phyloP scores from a whole-genome alignment of 2,113 vertebrate species.

The human (Homo sapiens) region GRCh38 chr19:35949001-35949500 shows the following conservation, averaged over 20 bases:
- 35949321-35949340: background rate
- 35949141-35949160: background rate
- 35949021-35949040: too few relatives aligned
- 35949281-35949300: background rate
- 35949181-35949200: background rate
- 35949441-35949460: background rate
- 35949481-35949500: background rate
- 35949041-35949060: background rate
- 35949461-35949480: background rate
- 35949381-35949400: background rate
- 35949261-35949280: background rate
- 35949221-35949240: background rate
- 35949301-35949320: background rate
- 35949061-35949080: background rate
- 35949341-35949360: background rate
- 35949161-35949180: background rate
- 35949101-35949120: background rate
- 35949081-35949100: background rate
- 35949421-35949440: background rate
- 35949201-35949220: background rate
- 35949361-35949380: background rate
- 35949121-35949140: background rate
- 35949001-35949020: too few relatives aligned
- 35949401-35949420: background rate
- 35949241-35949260: background rate